These are phyloP conservation scores for Acanthisitta chloris DNA, from an alignment of 2,113 vertebrate species.

Conservation along the genomic window DNA sequence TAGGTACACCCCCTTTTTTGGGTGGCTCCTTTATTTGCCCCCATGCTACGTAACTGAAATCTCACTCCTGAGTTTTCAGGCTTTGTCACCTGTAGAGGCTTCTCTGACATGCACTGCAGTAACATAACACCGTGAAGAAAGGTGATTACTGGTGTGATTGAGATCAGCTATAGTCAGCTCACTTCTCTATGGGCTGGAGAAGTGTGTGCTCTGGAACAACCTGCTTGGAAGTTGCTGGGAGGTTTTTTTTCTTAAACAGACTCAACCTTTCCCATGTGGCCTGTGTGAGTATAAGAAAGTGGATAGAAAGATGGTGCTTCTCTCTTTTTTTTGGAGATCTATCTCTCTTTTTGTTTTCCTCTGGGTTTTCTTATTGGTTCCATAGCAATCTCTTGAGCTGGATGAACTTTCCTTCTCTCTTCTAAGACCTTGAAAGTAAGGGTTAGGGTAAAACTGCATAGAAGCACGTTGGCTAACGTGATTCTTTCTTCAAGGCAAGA, in stretches of 20 bases:
- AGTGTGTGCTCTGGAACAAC: not conserved
- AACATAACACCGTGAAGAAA: accelerated
- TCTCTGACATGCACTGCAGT: not conserved
- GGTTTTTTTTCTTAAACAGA: not conserved
- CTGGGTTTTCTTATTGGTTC: not conserved
- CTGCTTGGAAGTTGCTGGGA: not conserved
- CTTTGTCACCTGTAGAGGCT: not conserved
- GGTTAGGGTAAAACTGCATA: not conserved
- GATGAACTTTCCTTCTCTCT: not conserved
- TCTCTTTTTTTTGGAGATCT: not conserved
- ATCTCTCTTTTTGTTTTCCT: not conserved
- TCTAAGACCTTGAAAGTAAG: not conserved
- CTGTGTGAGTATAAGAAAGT: not conserved
- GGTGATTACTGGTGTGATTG: not conserved
- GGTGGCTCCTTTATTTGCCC: not conserved
- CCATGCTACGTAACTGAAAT: not conserved
- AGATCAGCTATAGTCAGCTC: accelerated
- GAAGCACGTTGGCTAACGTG: not conserved
- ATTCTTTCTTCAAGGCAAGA: not conserved
- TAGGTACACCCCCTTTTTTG: not conserved
- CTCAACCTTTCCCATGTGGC: not conserved
- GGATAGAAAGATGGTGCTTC: not conserved
- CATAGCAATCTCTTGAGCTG: not conserved
- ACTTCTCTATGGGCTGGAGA: not conserved
- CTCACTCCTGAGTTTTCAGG: not conserved